phyloP scores from a whole-genome alignment of 2,888 invertebrate genomes.

The Apodemia hepburni region DNA sequence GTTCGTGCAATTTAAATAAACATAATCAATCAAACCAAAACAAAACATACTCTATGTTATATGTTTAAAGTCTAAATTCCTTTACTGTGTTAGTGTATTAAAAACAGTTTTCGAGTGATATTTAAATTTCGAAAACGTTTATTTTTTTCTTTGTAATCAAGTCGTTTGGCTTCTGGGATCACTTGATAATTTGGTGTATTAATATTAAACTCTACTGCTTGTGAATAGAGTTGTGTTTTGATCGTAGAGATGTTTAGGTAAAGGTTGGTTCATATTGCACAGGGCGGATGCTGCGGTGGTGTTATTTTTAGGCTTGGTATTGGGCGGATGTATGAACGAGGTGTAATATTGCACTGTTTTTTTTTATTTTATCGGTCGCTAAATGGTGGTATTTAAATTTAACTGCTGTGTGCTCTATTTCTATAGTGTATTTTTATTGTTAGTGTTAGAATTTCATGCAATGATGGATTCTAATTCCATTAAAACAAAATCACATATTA shows the following conservation, averaged over 20 bases:
- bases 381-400: constrained; percentile 11
- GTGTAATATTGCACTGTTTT: constrained; percentile 48
- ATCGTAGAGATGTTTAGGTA: constrained; percentile 39
- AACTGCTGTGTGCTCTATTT: constrained; percentile 4
- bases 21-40: constrained; percentile 24
- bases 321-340: constrained; percentile 51
- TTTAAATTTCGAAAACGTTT: constrained; percentile 50
- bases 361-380: constrained; percentile 14
- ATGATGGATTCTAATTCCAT: too few species aligned
- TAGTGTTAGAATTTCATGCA: neutral
- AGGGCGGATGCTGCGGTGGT: constrained; percentile 47
- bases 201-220: constrained; percentile 31
- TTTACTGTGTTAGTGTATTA: constrained; percentile 25
- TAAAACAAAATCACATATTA: too few species aligned
- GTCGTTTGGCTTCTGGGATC: constrained; percentile 49
- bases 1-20: constrained; percentile 40
- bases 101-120: constrained; percentile 47
- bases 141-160: constrained; percentile 44
- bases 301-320: constrained; percentile 49
- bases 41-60: constrained; percentile 28
- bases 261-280: constrained; percentile 43
- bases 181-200: constrained; percentile 38
- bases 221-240: constrained; percentile 33
- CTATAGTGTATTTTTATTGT: neutral
- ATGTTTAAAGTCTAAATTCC: constrained; percentile 26